A percentile compares a stretch with the other conserved stretches of the same genome.
Conservation (phyloP, 2,888 invertebrate genomes). For the Margaritifera margaritifera region DNA sequence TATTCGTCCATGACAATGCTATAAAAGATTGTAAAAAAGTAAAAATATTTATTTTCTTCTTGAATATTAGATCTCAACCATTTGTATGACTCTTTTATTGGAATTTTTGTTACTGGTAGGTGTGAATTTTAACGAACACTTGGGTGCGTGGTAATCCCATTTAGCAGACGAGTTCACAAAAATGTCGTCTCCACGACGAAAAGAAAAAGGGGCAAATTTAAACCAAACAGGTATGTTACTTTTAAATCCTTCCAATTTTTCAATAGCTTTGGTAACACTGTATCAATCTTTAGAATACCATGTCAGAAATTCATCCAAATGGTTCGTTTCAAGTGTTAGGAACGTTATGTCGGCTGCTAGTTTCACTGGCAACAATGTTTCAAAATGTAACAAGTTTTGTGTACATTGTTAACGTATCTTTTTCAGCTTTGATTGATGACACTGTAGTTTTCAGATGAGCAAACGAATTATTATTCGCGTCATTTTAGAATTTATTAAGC, state of each 20-base stretch:
- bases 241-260: too few species aligned
- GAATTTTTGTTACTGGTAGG: too few species aligned
- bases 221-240: constrained; percentile 10
- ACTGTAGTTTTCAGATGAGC: background rate
- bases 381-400: constrained; percentile 3
- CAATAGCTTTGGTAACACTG: too few species aligned
- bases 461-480: too few species aligned
- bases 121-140: constrained; percentile 3
- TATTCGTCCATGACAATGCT: background rate
- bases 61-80: too few species aligned
- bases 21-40: too few species aligned
- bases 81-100: too few species aligned
- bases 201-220: constrained; percentile 32
- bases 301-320: too few species aligned
- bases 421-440: background rate
- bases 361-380: constrained; percentile 1
- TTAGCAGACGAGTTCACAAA: constrained; percentile 40
- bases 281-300: too few species aligned
- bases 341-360: constrained; percentile 22
- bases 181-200: constrained; percentile 39
- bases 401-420: background rate
- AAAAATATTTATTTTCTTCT: too few species aligned
- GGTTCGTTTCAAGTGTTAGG: background rate
- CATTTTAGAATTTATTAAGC: too few species aligned
- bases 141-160: constrained; percentile 15